These are phyloP conservation scores for Microtus pennsylvanicus DNA, from an alignment of 2,113 vertebrate species.

Conservation along the genomic window DNA sequence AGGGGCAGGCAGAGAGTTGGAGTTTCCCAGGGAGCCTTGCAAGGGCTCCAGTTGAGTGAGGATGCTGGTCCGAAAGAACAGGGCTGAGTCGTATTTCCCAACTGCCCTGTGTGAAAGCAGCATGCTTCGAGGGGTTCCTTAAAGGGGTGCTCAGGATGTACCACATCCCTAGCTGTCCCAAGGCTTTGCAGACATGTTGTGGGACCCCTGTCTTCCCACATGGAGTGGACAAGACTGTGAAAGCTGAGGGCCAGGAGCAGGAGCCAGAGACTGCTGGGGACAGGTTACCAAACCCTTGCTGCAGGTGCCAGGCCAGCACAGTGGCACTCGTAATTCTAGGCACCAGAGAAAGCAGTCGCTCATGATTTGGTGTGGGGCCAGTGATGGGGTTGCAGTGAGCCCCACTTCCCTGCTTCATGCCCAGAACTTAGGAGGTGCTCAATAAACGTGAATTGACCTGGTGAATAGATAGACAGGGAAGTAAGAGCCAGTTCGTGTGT, in stretches of 20 bases:
- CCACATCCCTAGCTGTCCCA: accelerated
- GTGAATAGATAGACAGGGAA: accelerated
- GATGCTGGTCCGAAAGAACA: too few relatives aligned
- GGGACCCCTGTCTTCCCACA: neutral
- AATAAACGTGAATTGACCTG: accelerated
- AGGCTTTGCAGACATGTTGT: accelerated
- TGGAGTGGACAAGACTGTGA: accelerated
- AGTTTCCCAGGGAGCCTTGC: neutral
- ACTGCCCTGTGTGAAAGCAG: neutral
- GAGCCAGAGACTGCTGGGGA: neutral
- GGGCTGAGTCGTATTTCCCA: too few relatives aligned
- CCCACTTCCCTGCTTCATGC: accelerated
- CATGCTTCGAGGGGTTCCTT: accelerated
- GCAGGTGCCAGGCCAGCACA: neutral
- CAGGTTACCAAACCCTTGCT: accelerated
- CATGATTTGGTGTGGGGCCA: neutral
- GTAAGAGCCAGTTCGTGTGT: accelerated
- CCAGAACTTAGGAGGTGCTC: accelerated
- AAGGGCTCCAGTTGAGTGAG: neutral
- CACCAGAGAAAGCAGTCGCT: neutral
- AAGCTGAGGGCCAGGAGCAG: neutral
- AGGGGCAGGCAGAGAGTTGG: neutral
- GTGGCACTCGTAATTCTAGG: neutral
- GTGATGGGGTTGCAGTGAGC: accelerated
- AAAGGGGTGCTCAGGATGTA: accelerated